phyloP scores from a whole-genome alignment of 2,888 invertebrate species.

The Drosophila mercatorum region DNA sequence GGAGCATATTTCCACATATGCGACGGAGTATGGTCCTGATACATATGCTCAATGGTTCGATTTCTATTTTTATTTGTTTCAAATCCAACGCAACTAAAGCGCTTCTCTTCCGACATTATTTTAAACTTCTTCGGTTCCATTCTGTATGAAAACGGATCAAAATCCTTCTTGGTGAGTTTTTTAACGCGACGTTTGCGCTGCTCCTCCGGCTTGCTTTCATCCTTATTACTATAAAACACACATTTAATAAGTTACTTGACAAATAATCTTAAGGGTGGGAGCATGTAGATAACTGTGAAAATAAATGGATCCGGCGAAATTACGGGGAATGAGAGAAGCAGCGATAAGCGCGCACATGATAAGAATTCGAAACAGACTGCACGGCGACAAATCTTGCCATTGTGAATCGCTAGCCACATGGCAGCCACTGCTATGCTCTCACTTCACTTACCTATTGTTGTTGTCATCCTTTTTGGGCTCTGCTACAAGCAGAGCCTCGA shows the following conservation, averaged over 20 bases:
- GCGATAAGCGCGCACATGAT: conserved; percentile 25
- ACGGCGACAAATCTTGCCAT: conserved; percentile 29
- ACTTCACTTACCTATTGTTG: conserved; percentile 31
- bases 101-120: conserved; percentile 68
- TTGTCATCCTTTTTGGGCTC: conserved; percentile 51
- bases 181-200: conserved; percentile 61
- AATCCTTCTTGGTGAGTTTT: conserved; percentile 68
- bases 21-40: conserved; percentile 77
- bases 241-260: background rate
- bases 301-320: background rate
- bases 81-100: conserved; percentile 53
- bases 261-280: background rate
- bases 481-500: conserved; percentile 65
- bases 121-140: conserved; percentile 76
- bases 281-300: too few relatives aligned
- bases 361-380: conserved; percentile 25
- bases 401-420: conserved; percentile 5
- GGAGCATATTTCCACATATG: conserved; percentile 75
- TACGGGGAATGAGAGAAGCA: conserved; percentile 15
- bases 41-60: conserved; percentile 60
- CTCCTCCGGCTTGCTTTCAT: conserved; percentile 41
- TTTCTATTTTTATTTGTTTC: conserved; percentile 35
- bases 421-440: background rate
- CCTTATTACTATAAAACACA: conserved; percentile 18
- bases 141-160: conserved; percentile 73